Evolutionary conservation across 2,113 vertebrate genomes (phyloP), one percentile per base, ranked within the genome.

Genomic region (Apodemus speciosus): DNA sequence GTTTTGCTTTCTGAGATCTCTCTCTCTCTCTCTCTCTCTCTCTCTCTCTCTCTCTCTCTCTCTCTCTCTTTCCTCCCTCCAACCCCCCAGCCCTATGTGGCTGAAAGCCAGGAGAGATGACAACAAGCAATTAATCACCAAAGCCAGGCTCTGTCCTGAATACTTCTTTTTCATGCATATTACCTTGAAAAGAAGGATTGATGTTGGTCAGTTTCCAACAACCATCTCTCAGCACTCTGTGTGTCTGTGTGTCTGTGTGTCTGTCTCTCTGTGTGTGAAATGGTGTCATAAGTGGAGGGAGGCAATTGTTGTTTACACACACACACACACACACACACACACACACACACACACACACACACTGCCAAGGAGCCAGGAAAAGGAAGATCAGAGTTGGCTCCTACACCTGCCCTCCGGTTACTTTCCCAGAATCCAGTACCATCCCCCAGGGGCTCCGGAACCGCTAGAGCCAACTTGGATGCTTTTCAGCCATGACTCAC

Each of bases 161-260:
- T 64, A 38, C 53, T 95, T 92, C 68, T 46, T 95, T 91, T 83
- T 92, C 46, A 93, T 81, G 85, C 66, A 10, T 30, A 27, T 40
- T 88, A 56, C 71, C 76, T 92, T 87, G 66, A 93, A 92, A 93
- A 91, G 64, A 89, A 81, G 6, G 23, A 81, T 88, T 73, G 51
- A 81, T 77, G 84, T 93, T 53, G 60, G 40, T 77, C 87, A 49
- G 46, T 66, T 91, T 87, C 80, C 60, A 95, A 58, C 30, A 8
- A 46, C 71, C n/a, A 49, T 43, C 15, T n/a, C 68, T 85, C 43
- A 58, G 53, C 40, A 9, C 15, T 25, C 49, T 66, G 66, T 21
- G 69, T 38, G 18, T 32, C 13, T 14, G 4, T 38, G 9, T 60
- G 20, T 46, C 43, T 46, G 3, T 46, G 3, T 46, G 3, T 46